Base-by-base conservation (phyloP, 2,113 vertebrate species). In the Jaculus jaculus region DNA sequence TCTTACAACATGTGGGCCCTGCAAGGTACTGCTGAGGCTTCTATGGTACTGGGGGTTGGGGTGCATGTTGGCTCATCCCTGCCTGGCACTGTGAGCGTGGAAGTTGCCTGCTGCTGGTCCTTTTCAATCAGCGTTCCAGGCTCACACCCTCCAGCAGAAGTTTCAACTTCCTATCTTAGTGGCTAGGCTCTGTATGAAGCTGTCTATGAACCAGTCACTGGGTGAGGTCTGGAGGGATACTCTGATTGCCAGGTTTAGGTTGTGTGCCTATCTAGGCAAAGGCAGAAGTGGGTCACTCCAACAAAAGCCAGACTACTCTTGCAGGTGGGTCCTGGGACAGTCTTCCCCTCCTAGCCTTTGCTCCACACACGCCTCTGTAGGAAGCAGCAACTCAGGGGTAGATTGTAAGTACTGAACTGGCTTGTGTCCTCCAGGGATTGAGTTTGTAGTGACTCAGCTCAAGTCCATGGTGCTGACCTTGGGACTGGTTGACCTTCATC, bases 1-100 rank as follows among this genome's bases (percentile, higher is more conserved):
- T 99, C 99, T 12, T 99, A 99, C 97, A 99, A 98, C 97, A 98
- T 98, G 97, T 99, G 99, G 99, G 99, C 99, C 63, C 93, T 99
- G 79, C 99, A 99, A 98, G 99, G 99, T 99, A 97, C 91, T 89
- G 0, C 54, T 63, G n/a, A 60, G 20, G 20, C 16, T 61, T 32
- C 28, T 1, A 17, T 0, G 0, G 39, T 28, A 28, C 61, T 28
- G 7, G 73, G 34, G 60, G 12, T 6, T 42, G 39, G 7, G 26
- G n/a, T 65, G 16, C n/a, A 34, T 20, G 32, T 32, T 47, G 61
- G 30, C 21, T n/a, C 34, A 16, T 23, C 28, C 80, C 73, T 84
- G 18, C 18, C n/a, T 26, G 30, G 34, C 30, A 28, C 82, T 75
- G 24, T 51, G 51, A 71, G 15, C 30, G 47, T 30, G 34, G 66